A percentile compares a stretch with the other conserved stretches of the same genome.
Evolutionary conservation across 2,113 vertebrate species (phyloP).

Genomic region (Urocynchramus pylzowi): DNA sequence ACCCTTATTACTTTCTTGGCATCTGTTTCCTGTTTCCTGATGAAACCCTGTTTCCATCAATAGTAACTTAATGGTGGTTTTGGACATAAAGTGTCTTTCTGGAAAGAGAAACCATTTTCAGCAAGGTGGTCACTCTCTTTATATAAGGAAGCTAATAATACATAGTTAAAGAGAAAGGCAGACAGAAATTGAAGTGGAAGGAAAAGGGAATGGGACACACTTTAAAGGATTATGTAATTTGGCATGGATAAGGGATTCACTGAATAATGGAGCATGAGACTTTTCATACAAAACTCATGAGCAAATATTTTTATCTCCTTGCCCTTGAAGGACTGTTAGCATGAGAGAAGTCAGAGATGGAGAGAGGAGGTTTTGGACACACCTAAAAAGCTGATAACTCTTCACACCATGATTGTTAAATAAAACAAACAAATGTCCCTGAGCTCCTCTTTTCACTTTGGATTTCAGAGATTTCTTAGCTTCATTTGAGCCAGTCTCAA

Average conservation of each 20-base stretch:
- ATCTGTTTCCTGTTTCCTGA: background rate
- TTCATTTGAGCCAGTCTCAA: background rate
- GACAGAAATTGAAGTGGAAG: background rate
- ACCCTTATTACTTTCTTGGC: background rate
- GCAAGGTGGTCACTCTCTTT: background rate
- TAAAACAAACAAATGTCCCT: background rate
- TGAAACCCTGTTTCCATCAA: background rate
- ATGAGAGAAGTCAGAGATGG: background rate
- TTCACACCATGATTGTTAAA: background rate
- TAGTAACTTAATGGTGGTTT: background rate
- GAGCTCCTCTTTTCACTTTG: background rate
- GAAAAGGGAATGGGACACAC: background rate
- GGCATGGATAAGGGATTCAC: background rate
- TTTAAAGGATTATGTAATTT: background rate
- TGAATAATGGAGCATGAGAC: background rate
- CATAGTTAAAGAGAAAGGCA: background rate
- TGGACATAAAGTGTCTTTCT: background rate
- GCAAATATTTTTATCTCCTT: background rate
- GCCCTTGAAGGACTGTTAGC: background rate
- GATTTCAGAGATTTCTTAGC: background rate
- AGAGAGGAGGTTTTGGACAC: background rate
- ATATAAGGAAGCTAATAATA: background rate
- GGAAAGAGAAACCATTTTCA: background rate
- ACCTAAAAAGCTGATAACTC: background rate
- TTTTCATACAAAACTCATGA: background rate